These are phyloP conservation scores for Poecilia gillii DNA, from an alignment of 2,797 vertebrate genomes.

Conservation along the genomic window DNA sequence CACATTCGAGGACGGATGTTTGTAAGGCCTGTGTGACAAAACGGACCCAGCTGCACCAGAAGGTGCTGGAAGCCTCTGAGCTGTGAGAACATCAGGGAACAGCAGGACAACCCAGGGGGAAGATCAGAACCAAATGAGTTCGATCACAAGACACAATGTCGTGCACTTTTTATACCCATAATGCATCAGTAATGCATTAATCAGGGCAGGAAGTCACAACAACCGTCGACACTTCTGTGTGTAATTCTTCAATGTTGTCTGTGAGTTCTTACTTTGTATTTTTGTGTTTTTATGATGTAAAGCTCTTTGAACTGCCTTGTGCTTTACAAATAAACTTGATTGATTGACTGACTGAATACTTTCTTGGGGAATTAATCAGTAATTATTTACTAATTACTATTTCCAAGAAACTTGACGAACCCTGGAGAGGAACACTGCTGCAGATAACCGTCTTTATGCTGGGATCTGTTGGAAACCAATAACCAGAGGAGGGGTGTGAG, in stretches of 20 bases:
- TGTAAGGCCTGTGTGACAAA: no score
- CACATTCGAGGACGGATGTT: background rate
- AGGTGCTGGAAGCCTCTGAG: background rate
- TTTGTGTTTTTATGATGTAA: no score
- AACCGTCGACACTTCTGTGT: background rate
- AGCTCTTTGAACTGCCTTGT: no score
- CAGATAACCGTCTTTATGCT: background rate
- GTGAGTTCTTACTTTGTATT: no score
- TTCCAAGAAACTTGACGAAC: no score
- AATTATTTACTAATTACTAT: no score
- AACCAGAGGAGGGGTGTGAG: slow-evolving; percentile 19
- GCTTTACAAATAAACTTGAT: no score
- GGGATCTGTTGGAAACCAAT: slow-evolving; percentile 30
- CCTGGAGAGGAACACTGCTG: background rate
- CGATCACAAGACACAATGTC: background rate
- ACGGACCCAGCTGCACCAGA: background rate
- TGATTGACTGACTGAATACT: no score
- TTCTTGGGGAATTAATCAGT: no score
- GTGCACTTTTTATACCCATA: background rate
- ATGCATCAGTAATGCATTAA: background rate
- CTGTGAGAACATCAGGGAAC: background rate
- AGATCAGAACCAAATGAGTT: background rate
- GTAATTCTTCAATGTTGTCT: no score
- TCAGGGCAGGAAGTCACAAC: background rate
- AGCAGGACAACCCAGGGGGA: background rate